These are phyloP conservation scores for Montipora capricornis DNA, from an alignment of 64 coral and sea anemone species.

Conservation along the genomic window DNA sequence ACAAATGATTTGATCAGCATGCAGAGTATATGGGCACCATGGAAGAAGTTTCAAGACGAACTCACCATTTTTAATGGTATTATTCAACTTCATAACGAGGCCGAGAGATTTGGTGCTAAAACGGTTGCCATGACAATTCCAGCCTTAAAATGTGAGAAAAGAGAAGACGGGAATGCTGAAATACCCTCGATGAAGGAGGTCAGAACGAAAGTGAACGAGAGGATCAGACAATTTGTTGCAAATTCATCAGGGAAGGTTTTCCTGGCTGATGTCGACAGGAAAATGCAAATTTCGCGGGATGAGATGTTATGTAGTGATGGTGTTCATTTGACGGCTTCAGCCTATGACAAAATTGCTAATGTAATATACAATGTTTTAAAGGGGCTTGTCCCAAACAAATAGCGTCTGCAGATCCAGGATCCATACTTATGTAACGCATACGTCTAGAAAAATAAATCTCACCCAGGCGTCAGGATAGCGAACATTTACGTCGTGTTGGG, in stretches of 20 bases:
- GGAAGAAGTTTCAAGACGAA: conserved; percentile 27
- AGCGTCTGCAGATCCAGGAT: too few species aligned
- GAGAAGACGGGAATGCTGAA: background rate
- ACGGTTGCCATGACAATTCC: conserved; percentile 62
- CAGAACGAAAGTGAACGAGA: conserved; percentile 49
- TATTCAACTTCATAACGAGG: conserved; percentile 23
- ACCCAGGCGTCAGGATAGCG: too few species aligned
- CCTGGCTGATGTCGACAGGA: conserved; percentile 57
- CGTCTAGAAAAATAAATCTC: too few species aligned
- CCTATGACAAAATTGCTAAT: conserved; percentile 58
- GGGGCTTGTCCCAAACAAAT: background rate
- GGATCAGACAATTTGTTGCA: conserved; percentile 37
- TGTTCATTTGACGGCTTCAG: conserved; percentile 53
- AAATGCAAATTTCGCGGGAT: conserved; percentile 55
- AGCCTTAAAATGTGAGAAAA: conserved; percentile 39
- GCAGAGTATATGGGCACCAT: conserved; percentile 12
- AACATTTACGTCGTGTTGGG: too few species aligned
- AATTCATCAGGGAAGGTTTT: conserved; percentile 44
- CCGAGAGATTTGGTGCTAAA: conserved; percentile 39
- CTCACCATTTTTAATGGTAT: conserved; percentile 50
- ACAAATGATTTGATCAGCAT: conserved; percentile 56
- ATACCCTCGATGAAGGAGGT: conserved; percentile 18
- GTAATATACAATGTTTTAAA: conserved; percentile 44
- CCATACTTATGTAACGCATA: too few species aligned
- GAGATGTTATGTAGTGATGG: conserved; percentile 57